Conservation (phyloP, 2,797 vertebrate species). For the Coendou prehensilis region DNA sequence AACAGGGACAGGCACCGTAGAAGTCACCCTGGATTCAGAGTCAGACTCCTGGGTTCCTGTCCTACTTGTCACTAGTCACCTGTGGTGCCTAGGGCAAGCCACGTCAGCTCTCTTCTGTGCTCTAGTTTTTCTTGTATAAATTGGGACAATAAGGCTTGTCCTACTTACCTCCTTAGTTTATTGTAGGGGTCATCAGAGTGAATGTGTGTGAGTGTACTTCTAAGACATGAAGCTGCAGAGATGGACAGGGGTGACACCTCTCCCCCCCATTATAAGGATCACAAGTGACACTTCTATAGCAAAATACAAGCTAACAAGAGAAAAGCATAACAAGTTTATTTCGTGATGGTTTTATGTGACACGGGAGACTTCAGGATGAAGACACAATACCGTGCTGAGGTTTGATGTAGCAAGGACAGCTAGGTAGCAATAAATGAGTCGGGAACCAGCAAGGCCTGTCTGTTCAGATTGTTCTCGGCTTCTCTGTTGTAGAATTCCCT, state of each 20-base stretch:
- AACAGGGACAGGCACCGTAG: neutral
- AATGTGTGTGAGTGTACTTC: slow-evolving; percentile 68
- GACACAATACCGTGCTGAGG: neutral
- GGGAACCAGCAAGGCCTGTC: neutral
- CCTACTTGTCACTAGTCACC: slow-evolving; percentile 79
- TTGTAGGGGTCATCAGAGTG: slow-evolving; percentile 79
- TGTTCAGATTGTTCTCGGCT: neutral
- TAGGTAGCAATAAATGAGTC: neutral
- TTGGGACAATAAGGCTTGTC: slow-evolving; percentile 69
- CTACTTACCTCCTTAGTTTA: slow-evolving; percentile 81
- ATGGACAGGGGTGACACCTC: no score
- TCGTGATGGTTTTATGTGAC: neutral
- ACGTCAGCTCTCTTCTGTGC: slow-evolving; percentile 65
- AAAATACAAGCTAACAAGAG: neutral
- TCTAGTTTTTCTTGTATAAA: slow-evolving; percentile 83
- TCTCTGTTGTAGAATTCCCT: neutral
- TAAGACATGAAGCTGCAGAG: neutral
- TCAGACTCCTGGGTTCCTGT: slow-evolving; percentile 59
- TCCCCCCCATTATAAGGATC: neutral
- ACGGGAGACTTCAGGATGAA: neutral
- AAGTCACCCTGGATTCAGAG: slow-evolving; percentile 49
- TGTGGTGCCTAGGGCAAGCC: slow-evolving; percentile 72
- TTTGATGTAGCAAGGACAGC: neutral
- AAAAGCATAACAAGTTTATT: neutral
- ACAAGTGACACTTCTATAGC: neutral